Evolutionary conservation across 2,888 invertebrate genomes (phyloP).

Genomic region (Mycalesis mineus): DNA sequence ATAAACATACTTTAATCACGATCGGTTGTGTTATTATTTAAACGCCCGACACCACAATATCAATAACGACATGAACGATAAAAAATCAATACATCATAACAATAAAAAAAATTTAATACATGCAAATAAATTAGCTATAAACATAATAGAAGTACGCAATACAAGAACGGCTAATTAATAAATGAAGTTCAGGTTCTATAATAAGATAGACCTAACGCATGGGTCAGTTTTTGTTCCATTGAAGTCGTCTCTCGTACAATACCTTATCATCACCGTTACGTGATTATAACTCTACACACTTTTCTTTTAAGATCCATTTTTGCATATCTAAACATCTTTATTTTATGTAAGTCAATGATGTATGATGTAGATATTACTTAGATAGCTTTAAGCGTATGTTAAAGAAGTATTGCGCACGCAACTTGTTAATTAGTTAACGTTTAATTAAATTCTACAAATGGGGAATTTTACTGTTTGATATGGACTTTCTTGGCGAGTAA

Average conservation of each 20-base stretch:
- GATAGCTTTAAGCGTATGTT: constrained; percentile 15
- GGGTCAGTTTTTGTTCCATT: constrained; percentile 16
- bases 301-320: constrained; percentile 9
- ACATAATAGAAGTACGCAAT: not conserved
- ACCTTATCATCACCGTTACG: not conserved
- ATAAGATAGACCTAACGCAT: constrained; percentile 15
- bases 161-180: constrained; percentile 16
- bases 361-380: constrained; percentile 11
- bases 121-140: constrained; percentile 12
- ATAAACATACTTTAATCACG: too few relatives aligned
- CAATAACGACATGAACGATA: too few relatives aligned
- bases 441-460: constrained; percentile 22
- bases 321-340: constrained; percentile 6
- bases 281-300: not conserved
- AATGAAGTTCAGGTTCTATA: constrained; percentile 13
- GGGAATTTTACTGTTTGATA: constrained; percentile 7
- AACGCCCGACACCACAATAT: too few relatives aligned
- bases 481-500: constrained; percentile 4
- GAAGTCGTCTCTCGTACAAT: constrained; percentile 8
- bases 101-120: not conserved
- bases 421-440: constrained; percentile 21
- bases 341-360: constrained; percentile 10
- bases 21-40: too few relatives aligned
- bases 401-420: constrained; percentile 19
- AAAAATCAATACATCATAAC: not conserved